These are phyloP conservation scores for Margarornis squamiger DNA, from an alignment of 2,797 vertebrate species.

Conservation along the genomic window DNA sequence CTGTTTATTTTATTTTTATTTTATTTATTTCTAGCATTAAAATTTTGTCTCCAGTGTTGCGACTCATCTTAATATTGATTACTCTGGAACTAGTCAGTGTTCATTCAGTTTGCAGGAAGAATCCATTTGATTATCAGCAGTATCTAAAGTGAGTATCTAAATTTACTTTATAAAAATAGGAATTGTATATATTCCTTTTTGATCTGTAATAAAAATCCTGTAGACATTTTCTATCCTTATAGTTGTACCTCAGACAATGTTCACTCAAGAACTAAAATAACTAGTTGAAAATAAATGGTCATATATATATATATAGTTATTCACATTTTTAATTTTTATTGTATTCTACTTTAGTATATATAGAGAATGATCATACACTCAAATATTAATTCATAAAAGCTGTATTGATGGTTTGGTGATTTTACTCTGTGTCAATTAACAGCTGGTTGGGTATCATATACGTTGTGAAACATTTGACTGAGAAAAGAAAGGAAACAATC, in stretches of 20 bases:
- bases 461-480: neutral
- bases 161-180: neutral
- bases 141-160: conserved; percentile 74
- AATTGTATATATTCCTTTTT: neutral
- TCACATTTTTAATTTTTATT: neutral
- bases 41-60: conserved; percentile 62
- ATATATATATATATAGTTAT: neutral
- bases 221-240: neutral
- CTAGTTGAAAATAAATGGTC: neutral
- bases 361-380: neutral
- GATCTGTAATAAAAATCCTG: neutral
- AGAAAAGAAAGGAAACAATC: neutral
- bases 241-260: neutral
- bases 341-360: neutral
- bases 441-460: neutral
- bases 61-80: conserved; percentile 67
- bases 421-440: neutral
- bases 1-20: neutral
- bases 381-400: neutral
- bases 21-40: conserved; percentile 58
- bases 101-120: conserved; percentile 44
- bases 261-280: neutral
- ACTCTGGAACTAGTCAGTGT: conserved; percentile 66
- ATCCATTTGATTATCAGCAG: conserved; percentile 51
- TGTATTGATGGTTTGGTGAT: neutral